Base-by-base conservation (phyloP, 2,888 invertebrate genomes). In the Icerya purchasi region DNA sequence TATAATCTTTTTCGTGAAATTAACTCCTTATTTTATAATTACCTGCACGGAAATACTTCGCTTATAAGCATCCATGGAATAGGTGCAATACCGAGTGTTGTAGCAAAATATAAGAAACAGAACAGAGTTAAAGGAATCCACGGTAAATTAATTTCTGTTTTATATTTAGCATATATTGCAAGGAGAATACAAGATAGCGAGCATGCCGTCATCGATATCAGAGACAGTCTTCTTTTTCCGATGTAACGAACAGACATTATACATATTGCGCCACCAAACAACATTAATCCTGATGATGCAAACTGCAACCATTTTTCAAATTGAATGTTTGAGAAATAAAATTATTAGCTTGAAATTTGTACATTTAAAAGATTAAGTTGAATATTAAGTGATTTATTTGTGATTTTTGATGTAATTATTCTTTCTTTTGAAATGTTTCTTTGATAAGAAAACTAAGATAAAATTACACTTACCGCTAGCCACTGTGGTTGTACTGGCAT, bases 31-130 rank as follows among this genome's bases (percentile, higher is more conserved):
- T n/a, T n/a, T n/a, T n/a, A 14, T 10, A 62, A 67, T 70, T 66
- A 77, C 77, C 76, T 76, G 63, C 77, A 75, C 0, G 78, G 77
- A 64, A 78, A 78, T 5, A 79, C 73, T 68, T 79, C 78, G 61
- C 77, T 76, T 5, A 78, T 70, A 53, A 78, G 65, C 61, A 77
- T 74, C 78, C 78, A 79, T 1, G 77, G 76, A 19, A 78, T 69
- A 18, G 73, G 73, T 2, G 73, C 69, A 5, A 71, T 66, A 0
- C 71, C 71, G 8, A 68, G 3, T 54, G 72, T 74, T 51, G 71
- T 72, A 62, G 72, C 73, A 18, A 73, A 65, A 2, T 73, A 71
- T 54, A 76, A 66, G 1, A 69, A 60, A 58, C 74, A 74, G 66
- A 77, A 74, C 50, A 75, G 66, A 0, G 70, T 66, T 50, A 75